Percentiles rank a stretch among this genome's conserved stretches.
phyloP scores from a whole-genome alignment of 1,140 invertebrate species.

The Hormaphis cornu region DNA sequence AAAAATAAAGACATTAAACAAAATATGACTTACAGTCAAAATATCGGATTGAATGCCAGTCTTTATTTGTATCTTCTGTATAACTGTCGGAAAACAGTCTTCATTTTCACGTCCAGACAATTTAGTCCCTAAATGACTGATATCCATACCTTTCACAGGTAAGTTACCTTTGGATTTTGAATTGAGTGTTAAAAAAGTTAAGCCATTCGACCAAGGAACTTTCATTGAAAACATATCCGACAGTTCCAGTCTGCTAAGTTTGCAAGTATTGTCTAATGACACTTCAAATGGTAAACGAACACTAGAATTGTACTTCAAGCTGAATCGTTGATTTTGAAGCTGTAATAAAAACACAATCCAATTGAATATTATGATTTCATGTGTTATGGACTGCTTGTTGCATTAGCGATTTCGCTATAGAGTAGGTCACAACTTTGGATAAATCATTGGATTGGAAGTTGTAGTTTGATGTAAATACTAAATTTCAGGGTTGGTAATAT shows the following conservation, averaged over 20 bases:
- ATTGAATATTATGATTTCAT: not conserved
- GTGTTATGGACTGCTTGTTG: too few relatives aligned
- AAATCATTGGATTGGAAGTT: too few relatives aligned
- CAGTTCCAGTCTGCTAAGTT: not conserved
- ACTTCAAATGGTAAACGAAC: slow-evolving; percentile 18
- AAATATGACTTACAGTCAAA: slow-evolving; percentile 39
- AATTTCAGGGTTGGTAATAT: too few relatives aligned
- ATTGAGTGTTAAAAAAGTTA: slow-evolving; percentile 2
- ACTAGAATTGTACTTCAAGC: not conserved
- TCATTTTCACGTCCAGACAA: slow-evolving; percentile 19
- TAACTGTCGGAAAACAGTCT: slow-evolving; percentile 22
- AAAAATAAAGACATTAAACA: not conserved
- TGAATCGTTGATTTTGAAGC: slow-evolving; percentile 4
- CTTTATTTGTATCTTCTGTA: slow-evolving; percentile 29
- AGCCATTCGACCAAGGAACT: slow-evolving; percentile 11
- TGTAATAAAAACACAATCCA: not conserved
- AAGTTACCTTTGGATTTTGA: slow-evolving; percentile 2
- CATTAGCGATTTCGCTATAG: too few relatives aligned
- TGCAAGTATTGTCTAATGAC: not conserved
- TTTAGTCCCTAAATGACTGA: not conserved
- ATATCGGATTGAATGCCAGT: slow-evolving; percentile 29
- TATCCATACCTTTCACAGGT: not conserved
- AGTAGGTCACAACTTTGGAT: too few relatives aligned
- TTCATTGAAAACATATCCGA: not conserved
- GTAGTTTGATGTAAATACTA: too few relatives aligned